Evolutionary conservation across 1,140 invertebrate species (phyloP).

Genomic region (Semibalanus balanoides): DNA sequence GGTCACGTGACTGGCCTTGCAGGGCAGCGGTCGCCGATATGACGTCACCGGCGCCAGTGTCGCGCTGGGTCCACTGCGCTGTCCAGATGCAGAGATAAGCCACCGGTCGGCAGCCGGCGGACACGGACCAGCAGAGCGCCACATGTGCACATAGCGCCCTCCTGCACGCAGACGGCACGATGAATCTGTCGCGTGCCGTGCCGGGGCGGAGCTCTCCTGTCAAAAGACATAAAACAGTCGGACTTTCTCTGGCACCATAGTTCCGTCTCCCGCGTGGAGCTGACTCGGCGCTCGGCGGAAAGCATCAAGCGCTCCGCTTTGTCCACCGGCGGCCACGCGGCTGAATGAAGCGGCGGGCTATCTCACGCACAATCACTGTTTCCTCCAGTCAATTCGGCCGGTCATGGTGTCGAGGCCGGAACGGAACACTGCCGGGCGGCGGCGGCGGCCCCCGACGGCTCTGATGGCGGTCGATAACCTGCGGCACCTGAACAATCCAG

Average conservation of each 20-base stretch:
- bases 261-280: not conserved
- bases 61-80: too few species aligned
- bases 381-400: not conserved
- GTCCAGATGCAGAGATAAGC: too few species aligned
- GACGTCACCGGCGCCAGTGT: too few species aligned
- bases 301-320: not conserved
- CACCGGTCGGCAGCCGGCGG: too few species aligned
- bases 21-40: too few species aligned
- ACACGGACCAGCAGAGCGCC: too few species aligned
- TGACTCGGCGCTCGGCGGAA: not conserved
- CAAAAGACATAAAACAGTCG: not conserved
- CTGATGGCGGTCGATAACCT: not conserved
- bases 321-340: not conserved
- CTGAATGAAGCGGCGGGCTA: not conserved
- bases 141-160: too few species aligned
- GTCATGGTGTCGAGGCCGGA: not conserved
- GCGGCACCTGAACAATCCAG: too few species aligned
- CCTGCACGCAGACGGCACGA: too few species aligned
- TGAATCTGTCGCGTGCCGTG: not conserved
- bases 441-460: too few species aligned
- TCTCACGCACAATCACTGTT: slow-evolving; percentile 1
- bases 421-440: too few species aligned
- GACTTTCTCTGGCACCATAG: not conserved
- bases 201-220: not conserved
- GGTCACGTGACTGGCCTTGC: too few species aligned